Percentiles rank a stretch among this genome's conserved stretches.
phyloP scores from a whole-genome alignment of 1,140 invertebrate species.

The Popillia japonica region DNA sequence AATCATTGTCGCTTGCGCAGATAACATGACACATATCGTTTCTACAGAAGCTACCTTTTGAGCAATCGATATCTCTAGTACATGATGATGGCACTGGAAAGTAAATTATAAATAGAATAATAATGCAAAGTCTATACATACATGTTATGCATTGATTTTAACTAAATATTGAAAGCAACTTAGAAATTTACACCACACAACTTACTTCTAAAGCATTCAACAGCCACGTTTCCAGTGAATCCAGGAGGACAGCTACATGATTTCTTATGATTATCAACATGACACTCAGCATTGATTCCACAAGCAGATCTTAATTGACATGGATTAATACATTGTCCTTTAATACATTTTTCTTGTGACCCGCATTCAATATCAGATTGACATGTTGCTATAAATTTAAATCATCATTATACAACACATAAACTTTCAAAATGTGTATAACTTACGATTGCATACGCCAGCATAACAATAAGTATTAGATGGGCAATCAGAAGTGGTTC shows the following conservation, averaged over 20 bases:
- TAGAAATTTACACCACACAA: too few relatives aligned
- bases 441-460: conserved; percentile 80
- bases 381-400: conserved; percentile 73
- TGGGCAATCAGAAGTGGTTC: conserved; percentile 75
- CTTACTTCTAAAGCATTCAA: conserved; percentile 86
- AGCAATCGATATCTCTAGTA: conserved; percentile 73
- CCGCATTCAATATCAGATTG: conserved; percentile 82
- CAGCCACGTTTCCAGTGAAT: conserved; percentile 85
- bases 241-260: conserved; percentile 83
- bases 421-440: conserved; percentile 29
- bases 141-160: too few relatives aligned
- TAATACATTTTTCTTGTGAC: conserved; percentile 78
- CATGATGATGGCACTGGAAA: conserved; percentile 79
- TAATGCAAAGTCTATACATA: not conserved
- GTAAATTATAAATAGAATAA: conserved; percentile 40
- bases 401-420: not conserved
- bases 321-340: conserved; percentile 86
- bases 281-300: conserved; percentile 89
- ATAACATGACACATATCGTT: conserved; percentile 80
- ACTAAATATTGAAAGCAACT: too few relatives aligned
- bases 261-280: conserved; percentile 77
- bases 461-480: conserved; percentile 83
- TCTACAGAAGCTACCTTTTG: conserved; percentile 70
- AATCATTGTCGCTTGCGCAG: conserved; percentile 81
- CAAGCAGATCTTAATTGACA: conserved; percentile 80